A percentile compares a stretch with the other conserved stretches of the same genome.
These are phyloP conservation scores for Neodiprion fabricii DNA, from an alignment of 1,140 invertebrate genomes.

Conservation along the genomic window DNA sequence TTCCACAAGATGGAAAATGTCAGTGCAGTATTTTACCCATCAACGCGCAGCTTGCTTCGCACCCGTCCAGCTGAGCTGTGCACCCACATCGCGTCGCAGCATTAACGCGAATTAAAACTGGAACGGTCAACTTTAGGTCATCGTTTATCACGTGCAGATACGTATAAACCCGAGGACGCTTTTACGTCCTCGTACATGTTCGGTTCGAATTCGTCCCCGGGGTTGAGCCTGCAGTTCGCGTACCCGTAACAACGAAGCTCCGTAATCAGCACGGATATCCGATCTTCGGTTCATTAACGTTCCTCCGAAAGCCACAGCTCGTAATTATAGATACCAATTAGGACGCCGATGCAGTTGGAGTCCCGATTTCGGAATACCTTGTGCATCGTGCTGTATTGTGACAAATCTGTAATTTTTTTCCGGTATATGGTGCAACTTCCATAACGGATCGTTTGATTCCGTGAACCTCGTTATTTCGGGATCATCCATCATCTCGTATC, in stretches of 20 bases:
- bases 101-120: neutral
- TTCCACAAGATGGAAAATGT: no score
- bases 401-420: neutral
- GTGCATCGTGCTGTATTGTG: neutral
- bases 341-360: no score
- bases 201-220: neutral
- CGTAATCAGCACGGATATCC: conserved; percentile 4
- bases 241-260: neutral
- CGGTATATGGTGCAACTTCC: no score
- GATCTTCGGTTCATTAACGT: conserved; percentile 2
- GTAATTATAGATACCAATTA: neutral
- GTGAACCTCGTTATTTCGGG: no score
- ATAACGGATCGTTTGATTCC: no score
- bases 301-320: neutral
- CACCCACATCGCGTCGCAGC: neutral
- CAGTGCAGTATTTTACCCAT: no score
- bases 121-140: neutral
- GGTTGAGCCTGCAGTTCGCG: neutral
- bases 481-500: no score
- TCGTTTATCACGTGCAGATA: no score
- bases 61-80: no score
- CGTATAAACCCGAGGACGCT: neutral
- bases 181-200: neutral
- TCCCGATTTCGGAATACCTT: neutral
- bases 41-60: no score